Percentiles rank a stretch among this genome's conserved stretches.
Conservation (phyloP, 1,140 invertebrate genomes). For the Cherax quadricarinatus region DNA sequence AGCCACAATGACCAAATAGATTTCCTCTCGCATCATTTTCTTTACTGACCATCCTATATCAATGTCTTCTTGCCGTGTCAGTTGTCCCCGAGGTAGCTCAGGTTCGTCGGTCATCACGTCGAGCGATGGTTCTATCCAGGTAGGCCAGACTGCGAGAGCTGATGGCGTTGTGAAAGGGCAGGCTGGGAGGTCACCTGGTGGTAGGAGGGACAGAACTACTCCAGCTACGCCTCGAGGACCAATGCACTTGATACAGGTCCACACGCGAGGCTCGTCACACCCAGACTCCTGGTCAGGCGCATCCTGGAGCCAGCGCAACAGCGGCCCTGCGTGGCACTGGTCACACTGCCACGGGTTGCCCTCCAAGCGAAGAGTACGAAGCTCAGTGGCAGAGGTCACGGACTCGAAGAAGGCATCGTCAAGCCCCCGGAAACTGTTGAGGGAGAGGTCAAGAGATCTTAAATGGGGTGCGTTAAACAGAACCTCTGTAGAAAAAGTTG, state of each 20-base stretch:
- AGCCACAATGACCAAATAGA: conserved; percentile 75
- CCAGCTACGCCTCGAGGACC: conserved; percentile 67
- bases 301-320: conserved; percentile 75
- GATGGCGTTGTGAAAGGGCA: conserved; percentile 61
- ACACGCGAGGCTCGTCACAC: conserved; percentile 68
- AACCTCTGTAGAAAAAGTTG: conserved; percentile 79
- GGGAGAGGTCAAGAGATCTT: conserved; percentile 81
- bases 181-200: conserved; percentile 74
- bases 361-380: conserved; percentile 78
- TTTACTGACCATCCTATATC: conserved; percentile 61
- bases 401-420: conserved; percentile 79
- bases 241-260: conserved; percentile 72
- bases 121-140: conserved; percentile 56
- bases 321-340: conserved; percentile 78
- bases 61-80: conserved; percentile 58
- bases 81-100: conserved; percentile 57
- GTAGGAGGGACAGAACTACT: conserved; percentile 74
- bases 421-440: conserved; percentile 81
- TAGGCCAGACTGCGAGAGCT: conserved; percentile 57
- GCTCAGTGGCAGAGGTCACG: conserved; percentile 77
- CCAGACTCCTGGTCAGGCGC: conserved; percentile 73
- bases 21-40: conserved; percentile 45
- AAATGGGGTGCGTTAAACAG: conserved; percentile 80
- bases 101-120: conserved; percentile 57
- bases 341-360: conserved; percentile 84